Conservation (phyloP, 2,888 invertebrate species). For the Lasioglossum morio region DNA sequence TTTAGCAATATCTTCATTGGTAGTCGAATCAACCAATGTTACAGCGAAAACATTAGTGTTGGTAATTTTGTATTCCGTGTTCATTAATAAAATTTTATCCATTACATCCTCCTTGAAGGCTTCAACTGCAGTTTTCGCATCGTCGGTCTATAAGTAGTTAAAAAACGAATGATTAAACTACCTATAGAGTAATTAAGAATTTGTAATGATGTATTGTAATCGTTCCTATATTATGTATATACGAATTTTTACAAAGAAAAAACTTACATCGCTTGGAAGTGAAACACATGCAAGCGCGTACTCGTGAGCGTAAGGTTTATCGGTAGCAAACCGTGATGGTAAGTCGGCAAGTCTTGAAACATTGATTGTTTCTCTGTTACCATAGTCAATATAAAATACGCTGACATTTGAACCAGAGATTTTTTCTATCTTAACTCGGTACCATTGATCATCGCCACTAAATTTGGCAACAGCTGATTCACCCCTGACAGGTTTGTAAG, state of each 20-base stretch:
- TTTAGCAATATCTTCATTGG: constrained; percentile 90
- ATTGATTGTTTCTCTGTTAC: constrained; percentile 93
- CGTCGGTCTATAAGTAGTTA: constrained; percentile 87
- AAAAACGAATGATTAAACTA: constrained; percentile 5
- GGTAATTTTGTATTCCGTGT: constrained; percentile 90
- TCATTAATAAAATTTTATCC: constrained; percentile 92
- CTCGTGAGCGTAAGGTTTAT: constrained; percentile 94
- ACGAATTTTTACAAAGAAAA: not conserved
- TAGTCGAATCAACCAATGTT: constrained; percentile 87
- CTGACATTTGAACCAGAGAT: constrained; percentile 90
- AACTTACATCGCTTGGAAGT: constrained; percentile 92
- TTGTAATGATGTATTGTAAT: not conserved
- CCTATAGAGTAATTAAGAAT: not conserved
- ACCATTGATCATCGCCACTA: constrained; percentile 96
- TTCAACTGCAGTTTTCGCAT: constrained; percentile 90
- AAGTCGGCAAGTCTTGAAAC: constrained; percentile 92
- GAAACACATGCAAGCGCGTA: constrained; percentile 93
- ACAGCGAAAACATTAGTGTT: constrained; percentile 87
- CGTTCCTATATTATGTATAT: not conserved
- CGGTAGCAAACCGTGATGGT: constrained; percentile 90
- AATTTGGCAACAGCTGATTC: constrained; percentile 97
- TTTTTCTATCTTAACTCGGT: constrained; percentile 96
- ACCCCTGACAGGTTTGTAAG: constrained; percentile 93
- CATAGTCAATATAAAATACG: constrained; percentile 97
- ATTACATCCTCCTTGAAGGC: constrained; percentile 87